Evolutionary conservation across 2,113 vertebrate species (phyloP), one percentile per base, ranked within the genome.

Genomic region (Hemicordylus capensis): DNA sequence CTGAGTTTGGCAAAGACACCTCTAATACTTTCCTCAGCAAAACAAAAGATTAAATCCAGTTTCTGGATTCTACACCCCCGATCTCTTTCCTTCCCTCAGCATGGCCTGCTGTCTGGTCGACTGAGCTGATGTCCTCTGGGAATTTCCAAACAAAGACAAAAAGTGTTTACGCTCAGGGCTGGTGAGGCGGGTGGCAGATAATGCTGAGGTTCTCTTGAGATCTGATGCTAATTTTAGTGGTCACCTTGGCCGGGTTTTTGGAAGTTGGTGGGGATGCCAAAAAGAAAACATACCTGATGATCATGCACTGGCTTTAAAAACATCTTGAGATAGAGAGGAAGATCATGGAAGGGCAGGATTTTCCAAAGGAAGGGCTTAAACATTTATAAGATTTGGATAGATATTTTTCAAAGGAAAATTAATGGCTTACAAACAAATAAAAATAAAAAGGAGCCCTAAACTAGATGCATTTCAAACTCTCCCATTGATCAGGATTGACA

Each of bases 181-280:
- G n/a, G n/a, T n/a, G n/a, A n/a, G n/a, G n/a, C n/a, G n/a, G n/a
- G n/a, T n/a, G n/a, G n/a, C n/a, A n/a, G n/a, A n/a, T n/a, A n/a
- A n/a, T n/a, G n/a, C n/a, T 51, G 73, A 84, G 91, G 42, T 0
- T 4, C 75, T 4, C 4, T 0, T 87, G 80, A 86, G 87, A 74
- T 74, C 89, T 51, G 83, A 89, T 63, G 88, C 91, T 94, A 76
- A 92, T 93, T 89, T 88, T 84, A 86, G 87, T 76, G 87, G 90
- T 88, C 92, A 83, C 91, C 83, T 94, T 91, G 90, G 91, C 91
- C 51, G 89, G 0, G 0, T 69, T 70, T 0, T 85, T 83, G 92
- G 93, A 93, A 93, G 90, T 77, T 2, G 81, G 87, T 0, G 28
- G 85, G 2, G 31, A 88, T 93, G 90, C 92, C 93, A 93, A 91